Evolutionary conservation across 2,797 vertebrate genomes (phyloP).

Genomic region (Holocentrus rufus): DNA sequence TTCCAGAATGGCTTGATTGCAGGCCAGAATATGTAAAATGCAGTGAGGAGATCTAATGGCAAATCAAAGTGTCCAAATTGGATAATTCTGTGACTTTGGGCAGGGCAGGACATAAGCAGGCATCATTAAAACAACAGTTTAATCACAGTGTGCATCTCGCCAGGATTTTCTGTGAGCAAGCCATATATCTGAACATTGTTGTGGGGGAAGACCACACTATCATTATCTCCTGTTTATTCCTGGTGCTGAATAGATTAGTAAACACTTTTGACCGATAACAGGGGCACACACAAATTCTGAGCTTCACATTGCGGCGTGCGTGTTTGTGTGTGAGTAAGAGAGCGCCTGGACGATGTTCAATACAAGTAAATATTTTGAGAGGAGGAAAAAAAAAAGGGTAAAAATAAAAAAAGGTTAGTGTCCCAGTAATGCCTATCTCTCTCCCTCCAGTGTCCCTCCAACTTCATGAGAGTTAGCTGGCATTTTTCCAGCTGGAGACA

Average conservation of each 20-base stretch:
- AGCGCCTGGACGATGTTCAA: slow-evolving; percentile 17
- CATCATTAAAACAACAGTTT: slow-evolving; percentile 8
- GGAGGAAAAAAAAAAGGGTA: slow-evolving; percentile 23
- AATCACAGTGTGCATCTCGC: neutral
- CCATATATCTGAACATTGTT: neutral
- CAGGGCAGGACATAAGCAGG: neutral
- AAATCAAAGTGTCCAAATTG: neutral
- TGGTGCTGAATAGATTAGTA: slow-evolving; percentile 7
- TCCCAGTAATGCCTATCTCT: slow-evolving; percentile 27
- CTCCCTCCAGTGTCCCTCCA: slow-evolving; percentile 32
- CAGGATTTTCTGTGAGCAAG: slow-evolving; percentile 18
- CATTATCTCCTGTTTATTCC: slow-evolving; percentile 6
- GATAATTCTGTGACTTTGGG: slow-evolving; percentile 3
- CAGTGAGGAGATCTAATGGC: neutral
- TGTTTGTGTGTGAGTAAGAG: slow-evolving; percentile 12
- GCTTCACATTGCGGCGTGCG: slow-evolving; percentile 38
- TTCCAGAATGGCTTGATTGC: neutral
- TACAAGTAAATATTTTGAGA: slow-evolving; percentile 38
- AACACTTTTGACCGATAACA: slow-evolving; percentile 22
- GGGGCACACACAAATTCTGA: slow-evolving; percentile 29
- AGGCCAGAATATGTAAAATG: neutral
- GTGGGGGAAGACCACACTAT: neutral
- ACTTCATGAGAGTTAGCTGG: slow-evolving; percentile 47
- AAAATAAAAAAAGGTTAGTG: neutral
- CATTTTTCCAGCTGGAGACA: slow-evolving; percentile 51